phyloP scores from a whole-genome alignment of 2,113 vertebrate genomes.

The Cygnus buccinator region DNA sequence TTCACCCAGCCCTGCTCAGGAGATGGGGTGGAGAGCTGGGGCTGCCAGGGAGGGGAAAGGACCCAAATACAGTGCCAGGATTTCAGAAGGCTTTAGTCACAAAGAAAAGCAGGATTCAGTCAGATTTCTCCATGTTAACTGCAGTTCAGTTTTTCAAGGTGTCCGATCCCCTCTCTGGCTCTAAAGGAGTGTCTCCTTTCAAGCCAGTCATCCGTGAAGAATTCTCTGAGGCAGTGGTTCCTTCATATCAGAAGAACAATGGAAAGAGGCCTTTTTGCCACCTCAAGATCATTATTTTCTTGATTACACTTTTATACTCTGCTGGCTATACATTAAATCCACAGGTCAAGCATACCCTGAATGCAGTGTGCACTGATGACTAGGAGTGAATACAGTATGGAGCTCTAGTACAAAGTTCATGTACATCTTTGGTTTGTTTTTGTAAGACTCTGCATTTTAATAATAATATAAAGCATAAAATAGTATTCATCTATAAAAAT shows the following conservation, averaged over 20 bases:
- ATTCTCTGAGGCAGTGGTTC: accelerated
- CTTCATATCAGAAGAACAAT: background rate
- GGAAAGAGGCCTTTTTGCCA: background rate
- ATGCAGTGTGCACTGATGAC: accelerated
- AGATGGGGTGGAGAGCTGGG: background rate
- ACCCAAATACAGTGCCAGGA: background rate
- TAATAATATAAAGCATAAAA: background rate
- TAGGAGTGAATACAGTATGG: background rate
- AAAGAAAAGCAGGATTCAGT: background rate
- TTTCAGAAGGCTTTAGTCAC: background rate
- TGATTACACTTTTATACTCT: background rate
- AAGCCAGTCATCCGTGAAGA: background rate
- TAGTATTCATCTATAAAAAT: background rate
- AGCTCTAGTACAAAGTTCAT: background rate
- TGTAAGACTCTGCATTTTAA: background rate
- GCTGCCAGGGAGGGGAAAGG: background rate
- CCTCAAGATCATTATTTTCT: background rate
- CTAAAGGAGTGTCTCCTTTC: background rate
- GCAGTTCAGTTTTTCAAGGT: background rate
- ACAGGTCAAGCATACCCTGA: background rate
- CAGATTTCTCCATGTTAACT: background rate
- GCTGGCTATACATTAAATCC: background rate
- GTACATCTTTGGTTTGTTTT: background rate
- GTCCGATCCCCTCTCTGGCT: background rate
- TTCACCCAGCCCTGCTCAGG: background rate